These are phyloP conservation scores for Ctenosaura bakeri DNA, from an alignment of 2,797 vertebrate genomes.

Conservation along the genomic window DNA sequence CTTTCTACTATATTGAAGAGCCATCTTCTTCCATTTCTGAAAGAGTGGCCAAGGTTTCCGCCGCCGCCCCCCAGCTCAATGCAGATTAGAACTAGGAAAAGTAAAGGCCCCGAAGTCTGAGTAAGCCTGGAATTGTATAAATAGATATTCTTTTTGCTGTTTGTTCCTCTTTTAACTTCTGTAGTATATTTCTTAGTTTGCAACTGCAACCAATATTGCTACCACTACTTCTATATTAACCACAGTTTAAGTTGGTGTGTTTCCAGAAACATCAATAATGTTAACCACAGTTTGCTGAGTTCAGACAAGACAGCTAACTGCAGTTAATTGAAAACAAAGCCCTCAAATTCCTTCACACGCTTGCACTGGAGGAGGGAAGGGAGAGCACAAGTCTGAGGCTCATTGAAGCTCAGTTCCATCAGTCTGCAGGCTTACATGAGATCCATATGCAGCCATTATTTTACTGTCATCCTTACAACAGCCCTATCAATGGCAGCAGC, in stretches of 20 bases:
- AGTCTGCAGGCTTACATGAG: not conserved
- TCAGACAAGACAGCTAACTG: not conserved
- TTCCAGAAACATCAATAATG: not conserved
- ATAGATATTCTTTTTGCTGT: no score
- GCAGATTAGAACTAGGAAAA: no score
- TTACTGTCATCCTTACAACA: not conserved
- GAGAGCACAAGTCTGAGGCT: not conserved
- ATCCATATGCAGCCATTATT: not conserved
- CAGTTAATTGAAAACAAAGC: not conserved
- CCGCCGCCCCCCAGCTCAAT: no score
- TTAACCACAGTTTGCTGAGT: not conserved
- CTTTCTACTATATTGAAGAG: no score
- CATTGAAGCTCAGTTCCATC: not conserved
- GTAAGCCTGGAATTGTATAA: no score
- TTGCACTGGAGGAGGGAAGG: not conserved
- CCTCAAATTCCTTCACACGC: not conserved
- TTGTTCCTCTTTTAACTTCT: no score
- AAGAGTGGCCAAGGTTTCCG: no score
- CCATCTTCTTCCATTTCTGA: no score
- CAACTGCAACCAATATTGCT: no score
- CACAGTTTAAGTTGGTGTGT: not conserved
- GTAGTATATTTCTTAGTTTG: no score
- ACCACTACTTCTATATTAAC: not conserved
- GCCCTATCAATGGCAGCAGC: not conserved
- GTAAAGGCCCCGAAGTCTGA: no score